Evolutionary conservation across 2,888 invertebrate genomes (phyloP), one percentile per base, ranked within the genome.

Genomic region (Tinea pellionella): DNA sequence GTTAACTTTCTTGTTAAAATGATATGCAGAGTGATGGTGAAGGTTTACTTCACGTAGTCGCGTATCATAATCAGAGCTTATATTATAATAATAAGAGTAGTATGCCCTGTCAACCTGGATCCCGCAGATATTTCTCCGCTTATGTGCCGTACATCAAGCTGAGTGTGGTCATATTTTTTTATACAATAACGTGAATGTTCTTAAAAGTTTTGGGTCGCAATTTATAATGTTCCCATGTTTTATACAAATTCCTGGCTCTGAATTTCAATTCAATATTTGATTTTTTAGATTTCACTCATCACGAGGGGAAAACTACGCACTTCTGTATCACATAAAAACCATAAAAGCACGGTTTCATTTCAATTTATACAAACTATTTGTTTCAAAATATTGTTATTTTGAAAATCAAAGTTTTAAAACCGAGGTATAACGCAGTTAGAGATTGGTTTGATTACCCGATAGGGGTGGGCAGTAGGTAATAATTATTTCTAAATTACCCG

Each of bases 401-500:
- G 60, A 41, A 13, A 57, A 59, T 60, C 60, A 51, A 32, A 47
- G n/a, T n/a, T n/a, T 47, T 47, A 15, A 47, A 47, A 47, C 47
- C 47, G 47, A 13, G 8, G 8, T 30, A 7, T 29, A 57, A 32
- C n/a, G 32, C 29, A 1, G 3, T 11, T 32, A 16, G 57, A 12
- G 24, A 13, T 16, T 12, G 6, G 16, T 24, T 51, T 51, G 42
- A 42, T 42, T 42, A 9, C 13, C 13, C 57, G 16, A n/a, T 57
- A 37, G 16, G 57, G 78, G 73, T 69, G 73, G 67, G 69, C 61
- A 62, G 69, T 68, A 68, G 70, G 75, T 71, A 77, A 76, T 82
- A 83, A 86, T 85, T 83, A 84, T 83, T 80, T 80, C 77, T 70
- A 76, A 82, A 84, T 86, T 82, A 85, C 79, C 77, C 77, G 70